These are phyloP conservation scores for Brachypteracias leptosomus DNA, from an alignment of 2,113 vertebrate genomes.

Conservation along the genomic window DNA sequence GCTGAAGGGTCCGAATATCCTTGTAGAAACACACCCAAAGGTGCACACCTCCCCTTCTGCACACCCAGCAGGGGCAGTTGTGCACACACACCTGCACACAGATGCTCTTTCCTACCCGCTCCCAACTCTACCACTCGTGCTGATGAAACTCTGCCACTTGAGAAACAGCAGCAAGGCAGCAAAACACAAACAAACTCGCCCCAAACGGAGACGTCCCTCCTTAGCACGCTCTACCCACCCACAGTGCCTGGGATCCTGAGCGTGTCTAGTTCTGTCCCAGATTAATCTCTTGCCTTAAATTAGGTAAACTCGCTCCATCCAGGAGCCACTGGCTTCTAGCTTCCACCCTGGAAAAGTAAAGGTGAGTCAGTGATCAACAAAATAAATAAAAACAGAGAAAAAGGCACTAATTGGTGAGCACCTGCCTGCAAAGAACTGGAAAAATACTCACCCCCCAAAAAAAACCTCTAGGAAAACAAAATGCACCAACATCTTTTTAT, in stretches of 20 bases:
- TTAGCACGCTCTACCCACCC: not conserved
- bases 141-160: not conserved
- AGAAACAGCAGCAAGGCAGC: not conserved
- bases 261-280: not conserved
- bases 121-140: not conserved
- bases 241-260: not conserved
- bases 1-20: not conserved
- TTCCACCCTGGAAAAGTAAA: constrained; percentile 16
- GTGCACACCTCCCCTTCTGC: not conserved
- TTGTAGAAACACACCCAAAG: not conserved
- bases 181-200: not conserved
- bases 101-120: not conserved
- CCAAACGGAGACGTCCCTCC: not conserved
- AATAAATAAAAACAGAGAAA: constrained; percentile 46
- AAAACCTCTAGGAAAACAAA: constrained; percentile 91
- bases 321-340: not conserved
- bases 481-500: constrained; percentile 98
- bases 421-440: constrained; percentile 66
- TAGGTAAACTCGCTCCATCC: not conserved
- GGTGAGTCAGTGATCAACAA: constrained; percentile 37
- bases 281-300: not conserved
- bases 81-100: not conserved
- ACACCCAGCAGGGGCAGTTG: not conserved
- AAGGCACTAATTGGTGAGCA: constrained; percentile 60
- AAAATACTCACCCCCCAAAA: constrained; percentile 68